Conservation (phyloP, 2,797 vertebrate genomes). For the Taenioides sp. region DNA sequence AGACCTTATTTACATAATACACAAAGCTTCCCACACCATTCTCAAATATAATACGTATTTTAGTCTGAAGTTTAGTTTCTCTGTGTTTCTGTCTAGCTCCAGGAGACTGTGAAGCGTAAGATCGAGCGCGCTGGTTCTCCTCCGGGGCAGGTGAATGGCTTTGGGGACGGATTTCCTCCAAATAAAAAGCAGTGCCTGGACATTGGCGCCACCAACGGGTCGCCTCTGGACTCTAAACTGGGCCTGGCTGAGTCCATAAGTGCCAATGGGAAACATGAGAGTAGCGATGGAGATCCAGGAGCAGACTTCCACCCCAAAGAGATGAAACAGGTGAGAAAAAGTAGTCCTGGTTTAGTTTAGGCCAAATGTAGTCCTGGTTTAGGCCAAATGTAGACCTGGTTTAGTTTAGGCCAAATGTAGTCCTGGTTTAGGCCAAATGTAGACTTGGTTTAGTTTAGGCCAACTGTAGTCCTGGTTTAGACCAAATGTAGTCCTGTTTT, state of each 20-base stretch:
- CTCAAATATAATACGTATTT: neutral
- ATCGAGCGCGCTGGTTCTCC: constrained; percentile 86
- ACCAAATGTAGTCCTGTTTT: too few relatives aligned
- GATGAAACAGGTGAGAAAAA: constrained; percentile 82
- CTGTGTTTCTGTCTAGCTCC: constrained; percentile 78
- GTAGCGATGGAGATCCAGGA: constrained; percentile 55
- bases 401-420: too few relatives aligned
- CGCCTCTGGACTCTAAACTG: constrained; percentile 86
- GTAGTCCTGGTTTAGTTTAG: too few relatives aligned
- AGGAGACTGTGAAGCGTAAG: constrained; percentile 94
- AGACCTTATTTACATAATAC: too few relatives aligned
- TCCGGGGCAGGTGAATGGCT: constrained; percentile 87
- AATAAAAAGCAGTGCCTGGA: constrained; percentile 89
- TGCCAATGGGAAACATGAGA: constrained; percentile 79
- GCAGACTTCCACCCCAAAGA: constrained; percentile 85
- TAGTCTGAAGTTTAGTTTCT: neutral
- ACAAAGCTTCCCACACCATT: neutral
- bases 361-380: too few relatives aligned
- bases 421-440: too few relatives aligned
- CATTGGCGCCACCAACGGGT: constrained; percentile 82
- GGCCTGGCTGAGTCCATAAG: constrained; percentile 71
- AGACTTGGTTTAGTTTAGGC: too few relatives aligned
- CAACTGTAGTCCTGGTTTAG: too few relatives aligned
- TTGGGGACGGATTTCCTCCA: constrained; percentile 84
- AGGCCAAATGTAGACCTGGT: too few relatives aligned